Base-by-base conservation (phyloP, 2,888 invertebrate species). In the Nipponacmea schrenckii region DNA sequence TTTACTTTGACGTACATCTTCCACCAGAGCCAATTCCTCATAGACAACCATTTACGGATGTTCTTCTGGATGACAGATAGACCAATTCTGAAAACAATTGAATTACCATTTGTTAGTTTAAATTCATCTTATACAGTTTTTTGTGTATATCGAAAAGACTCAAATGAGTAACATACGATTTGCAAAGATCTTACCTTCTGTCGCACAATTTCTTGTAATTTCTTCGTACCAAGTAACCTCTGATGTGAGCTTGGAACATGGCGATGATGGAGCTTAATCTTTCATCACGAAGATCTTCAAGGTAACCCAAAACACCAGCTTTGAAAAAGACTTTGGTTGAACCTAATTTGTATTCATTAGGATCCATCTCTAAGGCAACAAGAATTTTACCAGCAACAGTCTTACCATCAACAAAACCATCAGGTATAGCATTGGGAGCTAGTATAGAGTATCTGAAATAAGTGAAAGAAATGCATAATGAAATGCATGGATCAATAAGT, bases 321-420 rank as follows among this genome's bases (percentile, higher is more conserved):
- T 98, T 96, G 97, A 99, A 99, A 96, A 99, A 99, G 94, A 97
- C 98, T 95, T 99, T 99, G 82, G 98, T 99, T 91, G 96, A 95
- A 91, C 99, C 99, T 90, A 98, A 94, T 92, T 97, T 94, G 93
- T 96, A 99, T 90, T 94, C 94, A 90, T 98, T 97, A 81, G 94
- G 92, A 91, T 96, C 97, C 90, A 99, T 93, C 89, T 92, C 93
- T 39, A 90, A 88, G 62, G 90, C 89, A 67, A 85, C 83, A 77
- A 91, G 92, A 64, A 89, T 87, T 79, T 89, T 88, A 71, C 86
- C 88, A 81, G 96, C 95, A 79, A 95, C 94, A 88, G 93, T 89
- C 82, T 90, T 90, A 72, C 91, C 91, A 77, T 91, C 90, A 71
- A 89, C 90, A 79, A 90, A 90, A 45, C 89, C 89, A 78, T 88